Base-by-base conservation (phyloP, 1,140 invertebrate genomes). In the Euura saliciscinereae region DNA sequence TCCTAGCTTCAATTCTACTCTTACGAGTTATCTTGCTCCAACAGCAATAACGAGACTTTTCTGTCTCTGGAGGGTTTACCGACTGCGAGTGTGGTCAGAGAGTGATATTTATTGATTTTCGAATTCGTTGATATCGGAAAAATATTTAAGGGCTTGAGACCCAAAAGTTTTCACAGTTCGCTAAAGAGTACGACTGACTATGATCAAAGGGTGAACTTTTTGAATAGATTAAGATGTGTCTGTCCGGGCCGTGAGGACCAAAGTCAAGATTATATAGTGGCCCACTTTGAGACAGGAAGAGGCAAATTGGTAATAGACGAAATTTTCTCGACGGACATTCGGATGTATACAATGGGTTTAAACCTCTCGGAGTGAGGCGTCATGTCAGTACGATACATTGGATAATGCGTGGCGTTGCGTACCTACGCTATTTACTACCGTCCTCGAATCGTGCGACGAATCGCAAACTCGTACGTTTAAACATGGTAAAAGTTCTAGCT, bases 41-140 rank as follows among this genome's bases (percentile, higher is more conserved):
- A 59, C 51, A 59, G 51, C 51, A 59, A 59, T 59, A 59, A 59
- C 51, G 8, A 59, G 51, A 59, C 51, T 59, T n/a, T 59, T 59
- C 13, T n/a, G 51, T 59, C 51, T 59, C 51, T 2, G 13, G 51
- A 59, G 51, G 51, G 51, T 4, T n/a, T 8, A 59, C 10, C 51
- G 51, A 59, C 3, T 59, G 6, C 51, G 51, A 64, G 8, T 64
- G 13, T 64, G 59, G 8, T 10, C 59, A 28, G 28, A 28, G 28
- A 28, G 28, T 28, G 28, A 28, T 28, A 28, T 28, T 28, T 28
- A 28, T 28, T 28, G 28, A 28, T 28, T 28, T 28, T 1, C 28
- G 28, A 28, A 28, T 28, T 28, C 28, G 28, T 28, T 28, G 28
- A 28, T 28, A 28, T 28, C 1, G 28, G 28, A 28, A 28, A 28